Base-by-base conservation (phyloP, 2,888 invertebrate genomes). In the Bombylius major region DNA sequence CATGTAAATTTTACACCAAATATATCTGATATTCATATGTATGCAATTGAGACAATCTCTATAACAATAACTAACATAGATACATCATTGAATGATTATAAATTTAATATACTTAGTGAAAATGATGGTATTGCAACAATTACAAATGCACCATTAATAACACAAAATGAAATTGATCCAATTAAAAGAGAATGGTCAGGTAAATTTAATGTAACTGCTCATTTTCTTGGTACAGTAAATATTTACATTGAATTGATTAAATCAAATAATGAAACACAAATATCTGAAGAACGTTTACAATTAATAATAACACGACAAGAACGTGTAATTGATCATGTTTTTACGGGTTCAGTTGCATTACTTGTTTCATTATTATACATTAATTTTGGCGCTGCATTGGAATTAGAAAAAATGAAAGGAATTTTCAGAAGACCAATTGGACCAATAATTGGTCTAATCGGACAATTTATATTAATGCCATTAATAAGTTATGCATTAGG, bases 351-450 rank as follows among this genome's bases (percentile, higher is more conserved):
- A 57, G 87, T 93, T 6, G 85, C 85, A 4, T 74, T 82, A 50
- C 78, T 93, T 51, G 84, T 88, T 47, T 84, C 87, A 0, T 75
- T 93, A 51, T 82, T 92, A 64, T 93, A 90, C 67, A 84, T 94
- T 55, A 93, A 93, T 76, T 93, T 93, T 75, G 93, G 94, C 0
- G 91, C 92, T 67, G 90, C 92, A 0, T 78, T 93, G 70, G 86
- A 92, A 68, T 81, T 89, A 81, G 73, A 77, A 1, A 79, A 83
- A 1, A 79, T 90, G 14, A 78, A 78, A 61, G 75, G 77, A 6
- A 84, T 83, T 13, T 61, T 89, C 4, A 81, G 77, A 60, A 14
- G 79, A 59, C 93, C 93, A 0, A 73, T 89, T 14, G 91, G 89
- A 1, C 89, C 90, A 0, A 69, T 76, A 5, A 87, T 92, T 59